Conservation (phyloP, 2,888 invertebrate genomes). For the Anorthoa munda region DNA sequence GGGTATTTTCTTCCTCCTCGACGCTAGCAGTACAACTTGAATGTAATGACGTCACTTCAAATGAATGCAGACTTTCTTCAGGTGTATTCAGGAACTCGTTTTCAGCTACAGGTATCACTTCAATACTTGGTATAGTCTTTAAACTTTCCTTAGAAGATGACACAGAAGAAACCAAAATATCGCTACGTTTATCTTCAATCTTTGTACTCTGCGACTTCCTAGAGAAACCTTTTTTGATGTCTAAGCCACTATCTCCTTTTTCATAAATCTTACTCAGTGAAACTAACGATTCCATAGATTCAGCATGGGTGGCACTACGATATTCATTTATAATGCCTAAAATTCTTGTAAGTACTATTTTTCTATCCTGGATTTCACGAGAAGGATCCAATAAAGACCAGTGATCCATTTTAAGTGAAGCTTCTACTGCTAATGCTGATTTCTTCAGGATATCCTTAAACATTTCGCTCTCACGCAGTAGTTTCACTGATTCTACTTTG, state of each 20-base stretch:
- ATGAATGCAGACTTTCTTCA: slow-evolving; percentile 83
- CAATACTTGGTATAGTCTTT: slow-evolving; percentile 83
- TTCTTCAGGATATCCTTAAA: slow-evolving; percentile 91
- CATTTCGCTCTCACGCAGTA: slow-evolving; percentile 89
- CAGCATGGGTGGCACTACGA: slow-evolving; percentile 80
- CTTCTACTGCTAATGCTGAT: slow-evolving; percentile 91
- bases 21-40: slow-evolving; percentile 70
- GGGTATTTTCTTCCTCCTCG: slow-evolving; percentile 62
- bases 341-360: slow-evolving; percentile 89
- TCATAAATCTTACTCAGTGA: slow-evolving; percentile 91
- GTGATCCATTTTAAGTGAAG: slow-evolving; percentile 89
- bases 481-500: slow-evolving; percentile 84
- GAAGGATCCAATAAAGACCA: slow-evolving; percentile 81
- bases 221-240: slow-evolving; percentile 84
- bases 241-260: slow-evolving; percentile 92
- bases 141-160: slow-evolving; percentile 77
- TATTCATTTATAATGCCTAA: slow-evolving; percentile 88
- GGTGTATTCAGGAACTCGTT: slow-evolving; percentile 62
- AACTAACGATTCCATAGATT: slow-evolving; percentile 86
- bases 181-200: slow-evolving; percentile 26
- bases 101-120: slow-evolving; percentile 75
- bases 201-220: neutral
- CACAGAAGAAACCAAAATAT: neutral
- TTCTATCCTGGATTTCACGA: slow-evolving; percentile 85
- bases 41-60: slow-evolving; percentile 78